Base-by-base conservation (phyloP, 2,113 vertebrate genomes). In the Aplodontia rufa region DNA sequence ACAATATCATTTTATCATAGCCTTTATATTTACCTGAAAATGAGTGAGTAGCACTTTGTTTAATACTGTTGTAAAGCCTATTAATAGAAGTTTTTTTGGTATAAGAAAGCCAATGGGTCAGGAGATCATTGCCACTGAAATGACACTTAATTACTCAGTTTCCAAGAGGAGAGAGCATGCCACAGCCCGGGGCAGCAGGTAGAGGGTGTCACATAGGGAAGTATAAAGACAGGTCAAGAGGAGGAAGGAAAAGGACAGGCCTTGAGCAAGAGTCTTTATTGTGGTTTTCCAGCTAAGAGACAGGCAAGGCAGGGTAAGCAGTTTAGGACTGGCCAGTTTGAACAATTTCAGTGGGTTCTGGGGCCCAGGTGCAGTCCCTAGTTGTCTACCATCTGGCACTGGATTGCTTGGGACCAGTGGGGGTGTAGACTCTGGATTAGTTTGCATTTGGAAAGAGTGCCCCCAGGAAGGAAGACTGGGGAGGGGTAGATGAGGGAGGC, bases 1-100 rank as follows among this genome's bases (percentile, higher is more conserved):
- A 58, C 37, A 93, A 58, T 35, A 6, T 40, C n/a, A 95, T 72
- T n/a, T 89, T 76, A 86, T 83, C 37, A 64, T 24, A 76, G 30
- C 26, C 58, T 89, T 96, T 49, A 66, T 45, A 74, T 89, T 86
- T 89, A 60, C 40, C 60, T 83, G 87, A 35, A 83, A 75, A 92
- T 83, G 24, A 75, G 13, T 49, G 3, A 60, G 58, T 60, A 60
- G 24, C 24, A 60, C 55, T 58, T 47, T 58, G 13, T 60, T 66
- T 76, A 93, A 85, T 32, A 51, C 24, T 80, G 22, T 62, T 88
- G 51, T 88, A 22, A 86, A 94, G 53, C 64, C 1, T 60, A 28
- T 37, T 92, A 51, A 37, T 78, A 94, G 42, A 69, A 79, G 64
- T 37, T 75, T 45, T 45, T 64, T 35, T 89, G 7, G 19, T 68